A percentile compares a stretch with the other conserved stretches of the same genome.
Evolutionary conservation across 1,140 invertebrate species (phyloP).

Genomic region (Conus betulinus): DNA sequence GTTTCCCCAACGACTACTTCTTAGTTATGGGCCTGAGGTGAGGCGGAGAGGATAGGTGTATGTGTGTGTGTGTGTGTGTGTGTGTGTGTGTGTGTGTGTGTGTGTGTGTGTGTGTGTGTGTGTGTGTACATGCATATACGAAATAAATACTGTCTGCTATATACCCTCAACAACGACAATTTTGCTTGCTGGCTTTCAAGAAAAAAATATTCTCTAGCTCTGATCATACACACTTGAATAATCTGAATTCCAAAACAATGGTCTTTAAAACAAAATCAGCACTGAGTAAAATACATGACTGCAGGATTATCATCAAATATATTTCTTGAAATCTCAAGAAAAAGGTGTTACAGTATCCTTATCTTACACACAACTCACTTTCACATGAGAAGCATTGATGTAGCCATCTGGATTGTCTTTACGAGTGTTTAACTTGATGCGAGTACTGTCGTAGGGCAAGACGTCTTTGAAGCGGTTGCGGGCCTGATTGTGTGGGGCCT

Average conservation of each 20-base stretch:
- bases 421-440: conserved; percentile 84
- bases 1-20: too few relatives aligned
- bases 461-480: conserved; percentile 82
- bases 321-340: too few relatives aligned
- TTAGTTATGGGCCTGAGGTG: too few relatives aligned
- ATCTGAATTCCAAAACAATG: too few relatives aligned
- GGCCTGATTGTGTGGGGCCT: conserved; percentile 77
- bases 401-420: conserved; percentile 90
- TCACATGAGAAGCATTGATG: conserved; percentile 92
- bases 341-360: too few relatives aligned
- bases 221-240: too few relatives aligned
- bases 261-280: too few relatives aligned
- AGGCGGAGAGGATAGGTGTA: background rate
- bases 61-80: conserved; percentile 2
- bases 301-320: too few relatives aligned
- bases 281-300: too few relatives aligned
- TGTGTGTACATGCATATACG: background rate
- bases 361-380: conserved; percentile 75
- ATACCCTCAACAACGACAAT: too few relatives aligned
- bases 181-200: too few relatives aligned
- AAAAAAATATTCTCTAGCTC: too few relatives aligned
- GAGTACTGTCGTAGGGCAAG: conserved; percentile 91
- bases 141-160: background rate
- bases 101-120: background rate
- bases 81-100: background rate